A percentile compares a stretch with the other conserved stretches of the same genome.
phyloP scores from a whole-genome alignment of 2,113 vertebrate genomes.

The Rissa tridactyla region DNA sequence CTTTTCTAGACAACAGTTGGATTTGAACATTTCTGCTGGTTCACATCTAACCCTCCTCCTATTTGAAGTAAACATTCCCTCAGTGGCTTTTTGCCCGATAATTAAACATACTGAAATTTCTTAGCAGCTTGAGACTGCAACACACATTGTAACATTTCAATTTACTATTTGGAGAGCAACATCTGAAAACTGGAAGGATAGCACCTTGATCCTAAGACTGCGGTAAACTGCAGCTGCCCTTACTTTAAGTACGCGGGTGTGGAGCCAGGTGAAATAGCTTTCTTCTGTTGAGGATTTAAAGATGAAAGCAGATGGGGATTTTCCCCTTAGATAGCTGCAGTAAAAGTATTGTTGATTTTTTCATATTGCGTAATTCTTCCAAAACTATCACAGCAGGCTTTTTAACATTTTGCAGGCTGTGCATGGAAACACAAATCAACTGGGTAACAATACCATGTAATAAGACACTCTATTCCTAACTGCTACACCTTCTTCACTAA shows the following conservation, averaged over 20 bases:
- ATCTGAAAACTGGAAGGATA: background rate
- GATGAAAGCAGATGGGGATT: constrained; percentile 59
- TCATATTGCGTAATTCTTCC: background rate
- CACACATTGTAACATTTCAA: background rate
- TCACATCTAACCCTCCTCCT: background rate
- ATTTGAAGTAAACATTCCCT: background rate
- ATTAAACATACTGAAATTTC: background rate
- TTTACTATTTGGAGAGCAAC: background rate
- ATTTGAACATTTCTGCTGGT: background rate
- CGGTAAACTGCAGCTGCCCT: background rate
- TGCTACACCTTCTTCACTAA: constrained; percentile 2
- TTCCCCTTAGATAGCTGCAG: constrained; percentile 20
- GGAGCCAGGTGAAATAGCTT: constrained; percentile 20
- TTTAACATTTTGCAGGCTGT: background rate
- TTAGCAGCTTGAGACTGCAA: background rate
- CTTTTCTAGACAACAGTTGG: background rate
- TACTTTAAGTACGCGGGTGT: background rate
- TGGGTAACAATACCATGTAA: background rate
- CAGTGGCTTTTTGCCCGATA: background rate
- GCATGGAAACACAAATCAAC: constrained; percentile 3
- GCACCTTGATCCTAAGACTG: background rate
- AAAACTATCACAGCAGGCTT: background rate
- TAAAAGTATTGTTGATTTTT: constrained; percentile 14
- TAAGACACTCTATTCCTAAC: background rate
- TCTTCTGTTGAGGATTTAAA: constrained; percentile 27